A percentile compares a stretch with the other conserved stretches of the same genome.
Evolutionary conservation across 1,140 invertebrate species (phyloP).

Genomic region (Metaphire vulgaris): DNA sequence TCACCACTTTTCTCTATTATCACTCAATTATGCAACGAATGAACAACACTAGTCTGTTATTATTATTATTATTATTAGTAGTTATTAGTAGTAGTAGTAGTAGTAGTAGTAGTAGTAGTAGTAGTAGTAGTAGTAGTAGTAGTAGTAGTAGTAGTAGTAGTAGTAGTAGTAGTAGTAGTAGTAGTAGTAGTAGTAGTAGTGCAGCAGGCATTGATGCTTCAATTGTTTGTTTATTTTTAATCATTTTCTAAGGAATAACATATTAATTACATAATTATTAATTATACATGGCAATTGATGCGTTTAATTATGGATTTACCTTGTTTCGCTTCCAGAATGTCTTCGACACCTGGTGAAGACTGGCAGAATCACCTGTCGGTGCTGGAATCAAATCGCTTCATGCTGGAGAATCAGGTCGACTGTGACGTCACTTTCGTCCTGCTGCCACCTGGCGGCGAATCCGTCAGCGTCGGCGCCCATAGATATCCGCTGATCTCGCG

Average conservation of each 20-base stretch:
- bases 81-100: too few relatives aligned
- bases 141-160: too few relatives aligned
- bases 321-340: not conserved
- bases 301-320: not conserved
- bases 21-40: too few relatives aligned
- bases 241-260: not conserved
- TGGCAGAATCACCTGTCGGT: constrained; percentile 33
- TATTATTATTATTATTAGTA: too few relatives aligned
- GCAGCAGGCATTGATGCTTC: too few relatives aligned
- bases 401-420: constrained; percentile 34
- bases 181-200: too few relatives aligned
- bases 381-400: constrained; percentile 33
- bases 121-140: too few relatives aligned
- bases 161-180: too few relatives aligned
- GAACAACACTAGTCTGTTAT: too few relatives aligned
- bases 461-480: constrained; percentile 61
- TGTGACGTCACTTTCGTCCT: constrained; percentile 34
- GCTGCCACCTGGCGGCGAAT: constrained; percentile 36
- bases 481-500: constrained; percentile 71
- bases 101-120: too few relatives aligned
- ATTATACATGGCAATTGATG: not conserved
- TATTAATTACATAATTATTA: not conserved
- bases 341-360: constrained; percentile 24
- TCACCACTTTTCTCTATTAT: too few relatives aligned
- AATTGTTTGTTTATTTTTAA: too few relatives aligned